Evolutionary conservation across 1,140 invertebrate species (phyloP), one percentile per base, ranked within the genome.

Genomic region (Chionoecetes opilio): DNA sequence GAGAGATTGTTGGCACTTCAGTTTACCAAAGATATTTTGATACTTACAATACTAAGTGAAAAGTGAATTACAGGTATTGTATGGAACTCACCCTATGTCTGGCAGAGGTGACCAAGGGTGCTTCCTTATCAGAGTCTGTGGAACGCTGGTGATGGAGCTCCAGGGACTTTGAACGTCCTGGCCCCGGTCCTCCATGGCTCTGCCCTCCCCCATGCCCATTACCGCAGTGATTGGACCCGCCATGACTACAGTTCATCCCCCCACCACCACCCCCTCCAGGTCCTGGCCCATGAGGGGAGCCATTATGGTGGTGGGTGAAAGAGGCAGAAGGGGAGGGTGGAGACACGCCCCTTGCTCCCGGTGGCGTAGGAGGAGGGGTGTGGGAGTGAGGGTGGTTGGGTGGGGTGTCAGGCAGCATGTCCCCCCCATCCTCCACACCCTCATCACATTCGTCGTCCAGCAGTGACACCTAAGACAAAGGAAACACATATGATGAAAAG

Each of bases 401-500:
- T 41, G 94, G 84, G 53, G 82, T 87, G 84, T 95, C 94, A 46
- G 94, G 94, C 90, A 95, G 85, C 85, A 92, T 29, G 53, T 95
- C 94, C 29, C 94, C 91, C 46, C 94, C 91, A 86, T 95, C 94
- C 29, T 92, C 94, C 46, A 95, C 84, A 88, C 94, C 94, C 89
- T 95, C 94, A 86, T 95, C 94, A 88, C 94, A 95, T 37, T 95
- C 94, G 53, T 95, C 94, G 34, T 95, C 94, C 84, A 95, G 34
- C 84, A 95, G 90, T 38, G 94, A 95, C 31, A 95, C 89, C 94
- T 95, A 90, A 32, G 35, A n/a, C n/a, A n/a, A n/a, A n/a, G n/a
- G n/a, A n/a, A n/a, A n/a, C n/a, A n/a, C n/a, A n/a, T n/a, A n/a
- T n/a, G n/a, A n/a, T n/a, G n/a, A n/a, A n/a, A n/a, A n/a, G n/a